phyloP scores from a whole-genome alignment of 2,888 invertebrate genomes.

The Sinodicranocentrus sp. region DNA sequence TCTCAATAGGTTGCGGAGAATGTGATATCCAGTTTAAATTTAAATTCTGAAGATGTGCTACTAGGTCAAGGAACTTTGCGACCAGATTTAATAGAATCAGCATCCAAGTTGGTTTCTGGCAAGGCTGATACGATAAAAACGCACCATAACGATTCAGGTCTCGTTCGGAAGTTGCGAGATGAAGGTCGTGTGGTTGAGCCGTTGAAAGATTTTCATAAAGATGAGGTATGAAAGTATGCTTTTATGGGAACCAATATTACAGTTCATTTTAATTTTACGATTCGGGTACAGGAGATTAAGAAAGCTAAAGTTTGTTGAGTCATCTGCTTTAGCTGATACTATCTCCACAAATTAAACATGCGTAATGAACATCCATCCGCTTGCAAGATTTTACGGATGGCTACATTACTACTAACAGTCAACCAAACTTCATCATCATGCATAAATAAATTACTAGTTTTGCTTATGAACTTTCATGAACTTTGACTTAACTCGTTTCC shows the following conservation, averaged over 20 bases:
- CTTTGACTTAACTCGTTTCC: too few relatives aligned
- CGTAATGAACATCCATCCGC: conserved; percentile 72
- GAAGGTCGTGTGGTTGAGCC: conserved; percentile 96
- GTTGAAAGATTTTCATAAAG: conserved; percentile 99
- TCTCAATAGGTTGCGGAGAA: conserved; percentile 87
- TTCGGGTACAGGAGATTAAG: conserved; percentile 68
- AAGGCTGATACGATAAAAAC: conserved; percentile 99
- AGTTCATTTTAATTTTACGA: background rate
- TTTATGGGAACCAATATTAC: too few relatives aligned
- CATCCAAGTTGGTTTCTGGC: conserved; percentile 87
- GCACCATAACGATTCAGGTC: conserved; percentile 99
- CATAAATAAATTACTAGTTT: too few relatives aligned
- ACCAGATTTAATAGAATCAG: conserved; percentile 99
- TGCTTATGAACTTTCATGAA: too few relatives aligned
- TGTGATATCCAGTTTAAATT: conserved; percentile 90
- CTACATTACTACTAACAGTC: conserved; percentile 73
- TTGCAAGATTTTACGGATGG: conserved; percentile 61
- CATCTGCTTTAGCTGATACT: conserved; percentile 72
- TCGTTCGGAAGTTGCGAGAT: conserved; percentile 87
- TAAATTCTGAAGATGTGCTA: conserved; percentile 95
- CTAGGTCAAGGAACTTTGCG: conserved; percentile 97
- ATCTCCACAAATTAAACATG: conserved; percentile 71
- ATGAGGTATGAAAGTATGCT: conserved; percentile 84
- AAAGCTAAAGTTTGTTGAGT: conserved; percentile 63
- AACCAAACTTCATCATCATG: too few relatives aligned